phyloP scores from a whole-genome alignment of 1,140 invertebrate genomes.

The Pseudomyrmex sp. region DNA sequence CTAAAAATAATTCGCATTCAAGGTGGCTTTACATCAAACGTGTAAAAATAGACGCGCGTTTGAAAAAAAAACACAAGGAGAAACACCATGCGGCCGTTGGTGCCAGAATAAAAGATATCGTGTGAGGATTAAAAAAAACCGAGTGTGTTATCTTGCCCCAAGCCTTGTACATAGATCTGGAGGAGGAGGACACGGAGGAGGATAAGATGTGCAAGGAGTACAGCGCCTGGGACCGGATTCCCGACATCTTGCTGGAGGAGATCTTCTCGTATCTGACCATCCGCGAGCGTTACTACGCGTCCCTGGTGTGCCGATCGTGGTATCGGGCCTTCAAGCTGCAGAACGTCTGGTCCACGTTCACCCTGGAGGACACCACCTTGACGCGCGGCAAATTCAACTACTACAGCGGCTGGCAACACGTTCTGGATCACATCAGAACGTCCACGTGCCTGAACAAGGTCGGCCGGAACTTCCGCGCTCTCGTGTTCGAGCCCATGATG shows the following conservation, averaged over 20 bases:
- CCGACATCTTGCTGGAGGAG: conserved; percentile 91
- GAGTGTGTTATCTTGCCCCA: conserved; percentile 56
- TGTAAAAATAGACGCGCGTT: conserved; percentile 40
- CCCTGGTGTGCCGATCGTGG: conserved; percentile 90
- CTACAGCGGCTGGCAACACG: conserved; percentile 93
- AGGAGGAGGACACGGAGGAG: conserved; percentile 85
- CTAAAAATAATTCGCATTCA: conserved; percentile 58
- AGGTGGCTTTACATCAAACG: not conserved
- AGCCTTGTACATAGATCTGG: conserved; percentile 88
- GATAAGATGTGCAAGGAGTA: conserved; percentile 81
- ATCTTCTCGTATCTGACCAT: conserved; percentile 90
- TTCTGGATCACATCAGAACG: conserved; percentile 91
- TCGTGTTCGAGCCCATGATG: conserved; percentile 91
- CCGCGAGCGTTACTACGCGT: conserved; percentile 90
- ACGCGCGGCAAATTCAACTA: conserved; percentile 92
- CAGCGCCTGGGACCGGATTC: conserved; percentile 89
- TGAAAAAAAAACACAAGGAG: too few species aligned
- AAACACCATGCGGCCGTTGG: too few species aligned
- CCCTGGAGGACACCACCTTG: conserved; percentile 90
- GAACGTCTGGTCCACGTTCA: conserved; percentile 90
- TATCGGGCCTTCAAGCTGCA: conserved; percentile 91
- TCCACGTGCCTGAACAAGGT: conserved; percentile 90
- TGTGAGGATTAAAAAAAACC: not conserved
- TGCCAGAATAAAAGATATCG: too few species aligned
- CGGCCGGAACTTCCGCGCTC: conserved; percentile 88